Conservation (phyloP, 2,888 invertebrate species). For the Spialia ferax region DNA sequence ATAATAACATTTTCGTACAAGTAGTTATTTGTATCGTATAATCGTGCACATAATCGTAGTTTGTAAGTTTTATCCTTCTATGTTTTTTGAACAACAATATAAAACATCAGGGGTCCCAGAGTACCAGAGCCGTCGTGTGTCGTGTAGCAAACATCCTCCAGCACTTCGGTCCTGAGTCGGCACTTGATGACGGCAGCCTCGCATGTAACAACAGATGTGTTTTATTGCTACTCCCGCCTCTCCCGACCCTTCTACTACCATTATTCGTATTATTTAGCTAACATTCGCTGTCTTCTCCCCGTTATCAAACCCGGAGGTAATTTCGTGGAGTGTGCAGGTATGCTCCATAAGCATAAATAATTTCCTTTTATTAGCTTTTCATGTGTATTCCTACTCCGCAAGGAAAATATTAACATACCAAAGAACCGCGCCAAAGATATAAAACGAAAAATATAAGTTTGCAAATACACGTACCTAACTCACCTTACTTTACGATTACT, state of each 20-base stretch:
- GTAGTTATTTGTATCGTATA: no score
- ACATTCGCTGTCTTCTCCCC: constrained; percentile 26
- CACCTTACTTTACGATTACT: background rate
- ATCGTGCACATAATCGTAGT: no score
- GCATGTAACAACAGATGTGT: constrained; percentile 64
- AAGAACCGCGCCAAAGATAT: constrained; percentile 6
- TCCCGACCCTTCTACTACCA: constrained; percentile 37
- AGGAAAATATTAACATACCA: constrained; percentile 21
- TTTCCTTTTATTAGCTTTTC: constrained; percentile 28
- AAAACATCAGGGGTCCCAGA: background rate
- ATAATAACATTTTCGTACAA: no score
- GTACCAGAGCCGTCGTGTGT: no score
- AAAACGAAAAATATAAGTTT: constrained; percentile 1
- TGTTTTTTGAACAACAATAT: background rate
- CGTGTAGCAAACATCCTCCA: constrained; percentile 25
- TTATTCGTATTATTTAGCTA: constrained; percentile 37
- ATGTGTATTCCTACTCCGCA: constrained; percentile 17
- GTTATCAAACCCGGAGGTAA: constrained; percentile 32
- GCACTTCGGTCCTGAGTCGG: constrained; percentile 47
- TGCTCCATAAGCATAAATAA: constrained; percentile 34
- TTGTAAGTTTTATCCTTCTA: background rate
- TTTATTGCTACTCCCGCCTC: constrained; percentile 58
- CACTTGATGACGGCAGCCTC: constrained; percentile 44
- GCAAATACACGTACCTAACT: background rate
- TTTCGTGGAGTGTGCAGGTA: constrained; percentile 33